Base-by-base conservation (phyloP, 2,113 vertebrate species). In the Clinocottus analis region DNA sequence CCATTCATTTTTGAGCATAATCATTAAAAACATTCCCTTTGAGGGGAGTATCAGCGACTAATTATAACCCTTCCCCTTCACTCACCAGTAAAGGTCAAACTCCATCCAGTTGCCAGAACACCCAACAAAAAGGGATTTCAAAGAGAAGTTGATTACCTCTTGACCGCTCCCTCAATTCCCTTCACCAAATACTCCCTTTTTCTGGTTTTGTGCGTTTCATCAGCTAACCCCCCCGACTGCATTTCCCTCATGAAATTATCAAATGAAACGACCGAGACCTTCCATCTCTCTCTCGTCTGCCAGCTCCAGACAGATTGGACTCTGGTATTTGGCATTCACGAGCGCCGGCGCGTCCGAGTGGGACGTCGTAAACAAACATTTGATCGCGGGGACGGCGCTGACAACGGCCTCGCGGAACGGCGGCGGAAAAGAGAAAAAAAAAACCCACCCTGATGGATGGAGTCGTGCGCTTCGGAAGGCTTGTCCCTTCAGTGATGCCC, bases 391-490 rank as follows among this genome's bases (percentile, higher is more conserved):
- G 33, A 31, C 23, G 75, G 61, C 16, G 43, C 82, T 35, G 85
- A 75, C 80, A 56, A 62, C 64, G 39, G 77, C 55, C 59, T 14
- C 79, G 56, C 62, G 37, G 63, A 68, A 33, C 4, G 51, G 31
- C 74, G 75, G n/a, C n/a, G n/a, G n/a, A n/a, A n/a, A n/a, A n/a
- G n/a, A n/a, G n/a, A n/a, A n/a, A n/a, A n/a, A n/a, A 21, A 3
- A 41, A 43, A 79, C n/a, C n/a, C n/a, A 49, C 72, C 25, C 68
- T 88, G 89, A 90, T 80, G 78, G 87, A 92, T 84, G 75, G 89
- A 89, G 75, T 56, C 25, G 39, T 74, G 71, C 55, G 71, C 55
- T 72, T 77, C 67, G 7, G 71, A n/a, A 8, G 49, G 49, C 72
- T n/a, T 55, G 77, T 83, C 83, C 84, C 89, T 75, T 78, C 60